Evolutionary conservation across 2,113 vertebrate genomes (phyloP), one percentile per base, ranked within the genome.

Genomic region (Struthio camelus): DNA sequence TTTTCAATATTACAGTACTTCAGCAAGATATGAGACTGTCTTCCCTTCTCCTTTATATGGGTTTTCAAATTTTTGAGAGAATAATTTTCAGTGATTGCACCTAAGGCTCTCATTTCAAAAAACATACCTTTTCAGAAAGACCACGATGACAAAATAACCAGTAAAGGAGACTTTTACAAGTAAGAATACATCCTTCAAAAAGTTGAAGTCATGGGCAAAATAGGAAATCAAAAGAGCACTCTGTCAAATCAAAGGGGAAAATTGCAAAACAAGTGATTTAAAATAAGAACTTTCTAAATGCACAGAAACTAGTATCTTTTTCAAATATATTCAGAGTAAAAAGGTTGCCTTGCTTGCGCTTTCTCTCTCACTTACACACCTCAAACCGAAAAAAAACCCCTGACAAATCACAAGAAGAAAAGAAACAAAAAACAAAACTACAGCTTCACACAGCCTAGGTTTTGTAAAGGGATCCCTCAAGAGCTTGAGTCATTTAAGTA

Each of bases 1-100:
- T 91, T 95, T 50, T 80, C n/a, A 91, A 2, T 46, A 38, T 56
- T 67, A 72, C 24, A 71, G 40, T 76, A 54, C 81, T 91, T 61
- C 69, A 86, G 19, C 4, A 80, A 70, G 15, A 11, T 51, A 75
- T 17, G 30, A 79, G 2, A 66, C 38, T 9, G 36, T 64, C n/a
- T 72, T 34, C 42, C 3, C 3, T 46, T 66, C 42, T 44, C 13
- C 11, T 32, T 14, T 4, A 62, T 3, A 66, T 0, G 34, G 2
- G 66, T 46, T 38, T 62, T 71, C 36, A 67, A 10, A 23, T 40
- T 18, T 81, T 67, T 64, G 50, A 77, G 65, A 71, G 14, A 17
- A 61, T n/a, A 44, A 70, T 58, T 69, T 87, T 38, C 76, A 72
- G 18, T 34, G 32, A 87, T 1, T 80, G 48, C 17, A 73, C 18